Percentiles rank a stretch among this genome's conserved stretches.
phyloP scores from a whole-genome alignment of 2,888 invertebrate species.

The Aquatica leii region DNA sequence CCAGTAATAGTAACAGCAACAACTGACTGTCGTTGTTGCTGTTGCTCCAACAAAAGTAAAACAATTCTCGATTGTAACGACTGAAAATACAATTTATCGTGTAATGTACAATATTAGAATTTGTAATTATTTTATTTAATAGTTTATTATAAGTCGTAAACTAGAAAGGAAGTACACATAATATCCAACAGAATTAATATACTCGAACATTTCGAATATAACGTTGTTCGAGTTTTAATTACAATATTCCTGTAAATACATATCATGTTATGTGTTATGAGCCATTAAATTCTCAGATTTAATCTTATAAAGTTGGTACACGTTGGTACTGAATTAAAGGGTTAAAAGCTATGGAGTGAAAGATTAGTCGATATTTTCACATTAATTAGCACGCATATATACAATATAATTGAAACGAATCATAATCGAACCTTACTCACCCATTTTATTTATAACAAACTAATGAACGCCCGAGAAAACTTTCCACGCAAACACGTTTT shows the following conservation, averaged over 20 bases:
- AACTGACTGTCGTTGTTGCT: too few species aligned
- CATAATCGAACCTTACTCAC: constrained; percentile 6
- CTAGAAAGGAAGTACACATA: constrained; percentile 18
- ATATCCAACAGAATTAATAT: constrained; percentile 1
- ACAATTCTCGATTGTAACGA: constrained; percentile 9
- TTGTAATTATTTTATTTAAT: constrained; percentile 25
- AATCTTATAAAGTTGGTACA: constrained; percentile 58
- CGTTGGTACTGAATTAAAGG: constrained; percentile 57
- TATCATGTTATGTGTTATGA: constrained; percentile 50
- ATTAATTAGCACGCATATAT: constrained; percentile 52
- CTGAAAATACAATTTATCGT: constrained; percentile 11
- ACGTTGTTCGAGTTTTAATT: constrained; percentile 30
- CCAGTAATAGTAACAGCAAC: too few species aligned
- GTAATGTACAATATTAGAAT: constrained; percentile 8
- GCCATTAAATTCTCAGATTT: constrained; percentile 54
- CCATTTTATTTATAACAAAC: too few species aligned
- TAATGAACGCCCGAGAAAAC: too few species aligned
- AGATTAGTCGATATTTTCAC: constrained; percentile 57
- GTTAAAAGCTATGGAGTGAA: constrained; percentile 52
- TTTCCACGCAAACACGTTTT: too few species aligned
- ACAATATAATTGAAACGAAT: constrained; percentile 26
- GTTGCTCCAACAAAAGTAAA: too few species aligned
- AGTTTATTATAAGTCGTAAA: constrained; percentile 25
- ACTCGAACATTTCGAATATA: constrained; percentile 5
- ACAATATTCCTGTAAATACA: constrained; percentile 31